phyloP scores from a whole-genome alignment of 1,140 invertebrate species.

The Macrobrachium nipponense region DNA sequence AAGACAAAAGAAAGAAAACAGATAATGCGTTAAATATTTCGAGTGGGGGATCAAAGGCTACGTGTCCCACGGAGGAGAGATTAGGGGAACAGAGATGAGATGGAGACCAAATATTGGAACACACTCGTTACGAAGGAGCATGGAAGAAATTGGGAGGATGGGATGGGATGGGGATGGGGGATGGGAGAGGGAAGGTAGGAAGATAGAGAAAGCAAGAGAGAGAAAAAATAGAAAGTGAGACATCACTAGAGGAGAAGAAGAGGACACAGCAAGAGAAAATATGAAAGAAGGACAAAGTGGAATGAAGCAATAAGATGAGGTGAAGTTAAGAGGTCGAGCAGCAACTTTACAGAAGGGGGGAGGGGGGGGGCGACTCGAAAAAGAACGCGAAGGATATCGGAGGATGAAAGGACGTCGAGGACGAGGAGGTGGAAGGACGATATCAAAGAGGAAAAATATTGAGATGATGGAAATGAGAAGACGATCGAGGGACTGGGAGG shows the following conservation, averaged over 20 bases:
- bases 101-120: not conserved
- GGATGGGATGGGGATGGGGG: not conserved
- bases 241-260: too few relatives aligned
- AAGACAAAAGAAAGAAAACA: too few relatives aligned
- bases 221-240: not conserved
- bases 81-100: not conserved
- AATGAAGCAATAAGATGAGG: too few relatives aligned
- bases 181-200: conserved; percentile 4
- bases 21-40: too few relatives aligned
- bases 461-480: not conserved
- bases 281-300: too few relatives aligned
- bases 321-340: too few relatives aligned
- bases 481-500: not conserved
- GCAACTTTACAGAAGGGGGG: too few relatives aligned
- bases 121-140: not conserved
- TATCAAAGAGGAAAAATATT: not conserved
- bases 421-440: not conserved
- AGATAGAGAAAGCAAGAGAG: not conserved
- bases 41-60: too few relatives aligned
- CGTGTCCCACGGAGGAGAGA: not conserved
- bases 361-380: too few relatives aligned
- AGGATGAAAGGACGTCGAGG: too few relatives aligned
- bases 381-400: too few relatives aligned
- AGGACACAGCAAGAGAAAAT: too few relatives aligned
- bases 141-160: not conserved